These are phyloP conservation scores for Poecile atricapillus DNA, from an alignment of 2,113 vertebrate genomes.

Conservation along the genomic window DNA sequence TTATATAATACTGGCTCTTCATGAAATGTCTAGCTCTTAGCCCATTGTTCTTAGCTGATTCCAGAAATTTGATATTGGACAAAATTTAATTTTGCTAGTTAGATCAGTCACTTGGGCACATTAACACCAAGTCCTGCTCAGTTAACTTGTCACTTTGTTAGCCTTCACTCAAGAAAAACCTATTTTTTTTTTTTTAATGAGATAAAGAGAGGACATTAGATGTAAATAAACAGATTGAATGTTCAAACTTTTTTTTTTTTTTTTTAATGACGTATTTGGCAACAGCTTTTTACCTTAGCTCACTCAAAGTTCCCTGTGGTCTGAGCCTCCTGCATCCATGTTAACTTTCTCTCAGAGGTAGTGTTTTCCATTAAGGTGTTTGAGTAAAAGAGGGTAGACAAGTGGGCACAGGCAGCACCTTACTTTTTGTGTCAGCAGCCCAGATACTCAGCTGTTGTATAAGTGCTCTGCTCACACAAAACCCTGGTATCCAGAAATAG, in stretches of 20 bases:
- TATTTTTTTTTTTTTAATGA: neutral
- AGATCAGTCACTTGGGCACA: rapidly evolving
- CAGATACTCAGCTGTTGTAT: neutral
- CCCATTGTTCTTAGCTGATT: neutral
- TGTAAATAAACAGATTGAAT: neutral
- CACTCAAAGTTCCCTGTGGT: neutral
- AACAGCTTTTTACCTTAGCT: neutral
- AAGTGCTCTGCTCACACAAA: neutral
- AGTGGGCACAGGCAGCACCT: neutral
- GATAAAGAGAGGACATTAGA: neutral
- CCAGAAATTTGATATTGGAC: neutral
- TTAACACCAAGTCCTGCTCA: neutral
- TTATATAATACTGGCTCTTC: neutral
- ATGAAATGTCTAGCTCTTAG: neutral
- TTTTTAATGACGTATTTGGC: neutral
- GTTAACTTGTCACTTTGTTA: neutral
- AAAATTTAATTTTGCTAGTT: neutral
- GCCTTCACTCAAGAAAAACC: neutral
- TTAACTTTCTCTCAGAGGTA: neutral
- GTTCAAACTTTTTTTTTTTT: neutral
- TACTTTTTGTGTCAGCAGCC: neutral
- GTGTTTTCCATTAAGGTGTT: neutral
- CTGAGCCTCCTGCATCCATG: neutral
- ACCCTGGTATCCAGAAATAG: neutral
- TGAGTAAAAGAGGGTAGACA: neutral